These are phyloP conservation scores for Trachelus troglodyta DNA, from an alignment of 2,888 invertebrate genomes.

Conservation along the genomic window DNA sequence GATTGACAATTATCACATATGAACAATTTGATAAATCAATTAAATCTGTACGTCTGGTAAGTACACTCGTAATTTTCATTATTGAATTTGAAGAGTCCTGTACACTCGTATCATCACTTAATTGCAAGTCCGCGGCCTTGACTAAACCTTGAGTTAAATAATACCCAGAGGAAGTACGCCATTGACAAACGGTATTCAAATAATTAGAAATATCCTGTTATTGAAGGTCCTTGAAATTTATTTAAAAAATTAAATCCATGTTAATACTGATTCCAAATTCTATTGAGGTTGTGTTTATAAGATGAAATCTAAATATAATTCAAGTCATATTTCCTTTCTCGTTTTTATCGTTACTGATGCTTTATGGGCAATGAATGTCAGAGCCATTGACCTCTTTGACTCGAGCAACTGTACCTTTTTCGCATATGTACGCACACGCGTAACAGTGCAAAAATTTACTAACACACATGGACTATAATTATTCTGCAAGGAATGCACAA, in stretches of 20 bases:
- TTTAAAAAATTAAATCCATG: neutral
- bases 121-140: neutral
- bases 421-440: neutral
- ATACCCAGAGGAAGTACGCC: neutral
- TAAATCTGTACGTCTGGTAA: neutral
- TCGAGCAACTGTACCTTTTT: slow-evolving; percentile 6
- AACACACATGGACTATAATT: neutral
- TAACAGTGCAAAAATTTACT: neutral
- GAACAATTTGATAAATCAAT: neutral
- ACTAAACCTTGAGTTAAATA: neutral
- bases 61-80: neutral
- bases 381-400: slow-evolving; percentile 55
- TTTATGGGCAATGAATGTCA: slow-evolving; percentile 22
- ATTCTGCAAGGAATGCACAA: neutral
- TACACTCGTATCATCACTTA: neutral
- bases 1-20: neutral
- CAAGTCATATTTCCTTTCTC: neutral
- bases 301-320: neutral
- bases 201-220: neutral
- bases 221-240: neutral
- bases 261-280: neutral
- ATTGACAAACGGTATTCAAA: neutral
- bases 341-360: neutral
- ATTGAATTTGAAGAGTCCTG: neutral
- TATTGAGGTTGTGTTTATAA: neutral